Base-by-base conservation (phyloP, 1,140 invertebrate genomes). In the Bombus waltoni region DNA sequence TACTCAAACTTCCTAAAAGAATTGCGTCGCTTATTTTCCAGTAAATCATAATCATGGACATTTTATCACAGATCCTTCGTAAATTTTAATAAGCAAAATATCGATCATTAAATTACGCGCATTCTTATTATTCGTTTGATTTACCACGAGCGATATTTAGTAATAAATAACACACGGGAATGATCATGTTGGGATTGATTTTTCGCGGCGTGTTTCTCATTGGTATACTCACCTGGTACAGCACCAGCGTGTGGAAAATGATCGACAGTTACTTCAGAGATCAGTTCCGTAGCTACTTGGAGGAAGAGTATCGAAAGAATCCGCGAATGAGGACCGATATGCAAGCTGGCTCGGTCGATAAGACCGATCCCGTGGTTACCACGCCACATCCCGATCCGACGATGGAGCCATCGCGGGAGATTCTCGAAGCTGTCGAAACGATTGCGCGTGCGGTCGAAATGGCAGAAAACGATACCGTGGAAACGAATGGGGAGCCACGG, bases 191-290 rank as follows among this genome's bases (percentile, higher is more conserved):
- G 71, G 90, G 88, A 1, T 74, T 93, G 8, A 82, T 95, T 18
- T 81, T 96, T 8, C 93, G 95, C 18, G 93, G 94, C 0, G 88
- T 95, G 59, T 93, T 96, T 72, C 94, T 96, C 28, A 66, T 96
- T 1, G 91, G 91, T 32, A 81, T 96, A 65, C 90, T 96, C 75
- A 89, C 93, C 53, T 96, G 95, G 95, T 96, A 96, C 85, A 96
- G 95, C 77, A 86, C 94, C 42, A 94, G 88, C 71, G 90, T 96
- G 1, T 96, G 96, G 95, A 95, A 93, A 84, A 91, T 96, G 86
- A 95, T 96, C 86, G 96, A 96, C 83, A 92, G 89, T 75, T 96
- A 96, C 88, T 96, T 96, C 84, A 94, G 93, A 75, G 94, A 95
- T 40, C 94, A 95, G 88, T 96, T 96, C 80, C 93, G 94, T 9